Evolutionary conservation across 2,113 vertebrate species (phyloP), one percentile per base, ranked within the genome.

Genomic region (Catharus bicknelli): DNA sequence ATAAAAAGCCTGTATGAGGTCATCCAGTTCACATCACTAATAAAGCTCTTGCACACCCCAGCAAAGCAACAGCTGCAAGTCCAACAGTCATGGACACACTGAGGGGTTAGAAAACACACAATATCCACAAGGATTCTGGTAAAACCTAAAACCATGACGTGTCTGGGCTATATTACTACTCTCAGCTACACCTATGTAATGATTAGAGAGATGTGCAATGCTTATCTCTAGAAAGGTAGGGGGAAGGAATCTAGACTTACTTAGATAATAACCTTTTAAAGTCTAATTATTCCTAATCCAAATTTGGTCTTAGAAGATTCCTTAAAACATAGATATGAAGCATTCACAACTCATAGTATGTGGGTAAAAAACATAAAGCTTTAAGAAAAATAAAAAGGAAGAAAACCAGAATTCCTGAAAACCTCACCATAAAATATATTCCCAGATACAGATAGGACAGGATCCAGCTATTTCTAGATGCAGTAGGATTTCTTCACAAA

Each of bases 81-180:
- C 53, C 53, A 88, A 55, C 66, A 48, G 23, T 16, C 61, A 48
- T 0, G 1, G 34, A 80, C 75, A 54, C 34, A 42, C 13, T 21
- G 22, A 69, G n/a, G 0, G 0, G 22, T 48, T 62, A 79, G 23
- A 88, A 87, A 29, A 59, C 27, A 11, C 10, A 9, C 0, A 11
- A 9, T 11, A 72, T 2, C 34, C 78, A 69, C 40, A 63, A 70
- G 55, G 36, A 67, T 34, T 38, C 2, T 42, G 36, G 16, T 34
- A 74, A 69, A 86, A 30, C 30, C 29, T 68, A 4, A 51, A 93
- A 17, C 3, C 10, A 7, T 16, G 30, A 13, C 20, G 40, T 6
- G 15, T 20, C 48, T 74, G 47, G n/a, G 42, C 61, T 80, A 13
- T 32, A 53, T 36, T 69, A 69, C 17, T 73, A 34, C 38, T 50